A percentile compares a stretch with the other conserved stretches of the same genome.
phyloP scores from a whole-genome alignment of 2,888 invertebrate species.

The Thymelicus acteon region DNA sequence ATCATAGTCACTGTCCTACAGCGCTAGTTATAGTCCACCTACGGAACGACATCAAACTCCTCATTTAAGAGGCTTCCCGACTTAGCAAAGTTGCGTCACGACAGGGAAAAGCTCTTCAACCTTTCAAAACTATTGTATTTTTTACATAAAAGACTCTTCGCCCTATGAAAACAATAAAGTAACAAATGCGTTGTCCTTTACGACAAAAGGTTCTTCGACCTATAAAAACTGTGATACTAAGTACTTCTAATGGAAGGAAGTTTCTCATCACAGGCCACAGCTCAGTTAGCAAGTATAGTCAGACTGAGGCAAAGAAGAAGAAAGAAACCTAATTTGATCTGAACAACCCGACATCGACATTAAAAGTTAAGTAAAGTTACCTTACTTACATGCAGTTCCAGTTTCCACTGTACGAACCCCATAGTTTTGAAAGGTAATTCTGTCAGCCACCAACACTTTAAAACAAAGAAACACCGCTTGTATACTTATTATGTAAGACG shows the following conservation, averaged over 20 bases:
- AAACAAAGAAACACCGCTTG: too few relatives aligned
- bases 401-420: too few relatives aligned
- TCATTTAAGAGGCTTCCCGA: neutral
- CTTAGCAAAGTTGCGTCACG: constrained; percentile 7
- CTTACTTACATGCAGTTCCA: too few relatives aligned
- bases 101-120: constrained; percentile 20
- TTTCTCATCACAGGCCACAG: neutral
- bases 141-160: constrained; percentile 6
- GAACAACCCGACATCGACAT: too few relatives aligned
- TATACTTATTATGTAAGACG: too few relatives aligned
- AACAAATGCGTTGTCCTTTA: constrained; percentile 6
- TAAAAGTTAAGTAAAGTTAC: too few relatives aligned
- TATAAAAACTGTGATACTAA: neutral
- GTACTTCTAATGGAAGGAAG: neutral
- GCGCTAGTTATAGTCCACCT: too few relatives aligned
- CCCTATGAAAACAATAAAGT: constrained; percentile 12
- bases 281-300: neutral
- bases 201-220: constrained; percentile 3
- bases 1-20: too few relatives aligned
- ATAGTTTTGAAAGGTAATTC: too few relatives aligned
- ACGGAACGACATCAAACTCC: neutral
- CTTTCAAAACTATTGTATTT: constrained; percentile 12
- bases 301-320: neutral
- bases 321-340: too few relatives aligned
- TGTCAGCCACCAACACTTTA: too few relatives aligned